Percentiles rank a stretch among this genome's conserved stretches.
Evolutionary conservation across 2,113 vertebrate genomes (phyloP).

Genomic region (Cyanoramphus novaezelandiae): DNA sequence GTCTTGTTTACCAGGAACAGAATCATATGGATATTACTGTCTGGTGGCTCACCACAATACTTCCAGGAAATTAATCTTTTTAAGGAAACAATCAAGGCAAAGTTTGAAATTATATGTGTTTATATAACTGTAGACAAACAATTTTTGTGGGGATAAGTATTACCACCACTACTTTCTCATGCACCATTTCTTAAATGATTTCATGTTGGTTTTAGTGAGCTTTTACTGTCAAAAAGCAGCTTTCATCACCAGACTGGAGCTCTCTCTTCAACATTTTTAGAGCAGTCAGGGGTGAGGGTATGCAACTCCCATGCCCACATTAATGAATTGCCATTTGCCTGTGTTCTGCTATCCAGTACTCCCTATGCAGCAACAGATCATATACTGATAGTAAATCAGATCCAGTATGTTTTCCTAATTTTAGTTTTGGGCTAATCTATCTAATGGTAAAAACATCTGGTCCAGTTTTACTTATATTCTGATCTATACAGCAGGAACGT

Average conservation of each 20-base stretch:
- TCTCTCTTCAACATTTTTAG: slow-evolving; percentile 75
- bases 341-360: slow-evolving; percentile 20
- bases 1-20: background rate
- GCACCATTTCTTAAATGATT: slow-evolving; percentile 18
- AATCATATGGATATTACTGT: background rate
- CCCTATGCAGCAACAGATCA: slow-evolving; percentile 64
- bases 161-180: slow-evolving; percentile 16
- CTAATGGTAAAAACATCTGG: slow-evolving; percentile 80
- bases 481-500: slow-evolving; percentile 72
- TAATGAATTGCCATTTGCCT: slow-evolving; percentile 68
- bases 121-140: background rate
- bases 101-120: background rate
- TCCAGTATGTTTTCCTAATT: slow-evolving; percentile 76
- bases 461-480: slow-evolving; percentile 74
- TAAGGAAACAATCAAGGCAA: background rate
- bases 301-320: slow-evolving; percentile 45
- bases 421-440: slow-evolving; percentile 69
- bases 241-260: slow-evolving; percentile 69
- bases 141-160: background rate
- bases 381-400: slow-evolving; percentile 77
- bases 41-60: background rate
- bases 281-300: slow-evolving; percentile 69
- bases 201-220: slow-evolving; percentile 50
- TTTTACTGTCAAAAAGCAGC: slow-evolving; percentile 51
- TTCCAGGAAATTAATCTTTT: background rate